Base-by-base conservation (phyloP, 2,113 vertebrate genomes). In the Phalacrocorax carbo region DNA sequence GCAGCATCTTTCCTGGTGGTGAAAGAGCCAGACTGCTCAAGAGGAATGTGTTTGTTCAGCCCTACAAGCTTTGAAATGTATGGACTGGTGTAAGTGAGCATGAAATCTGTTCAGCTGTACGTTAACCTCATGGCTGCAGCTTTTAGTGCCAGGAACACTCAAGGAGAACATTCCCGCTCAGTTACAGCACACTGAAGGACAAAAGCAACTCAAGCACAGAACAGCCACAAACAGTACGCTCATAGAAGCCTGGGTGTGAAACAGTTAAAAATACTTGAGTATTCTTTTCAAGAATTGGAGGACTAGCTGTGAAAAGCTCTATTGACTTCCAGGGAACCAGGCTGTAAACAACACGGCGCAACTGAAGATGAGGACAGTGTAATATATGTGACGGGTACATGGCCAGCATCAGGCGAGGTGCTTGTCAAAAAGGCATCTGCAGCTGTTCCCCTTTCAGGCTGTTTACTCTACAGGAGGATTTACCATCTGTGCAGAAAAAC, bases 401-500 rank as follows among this genome's bases (percentile, higher is more conserved):
- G 88, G 86, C 65, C 82, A 68, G 94, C 66, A 68, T 64, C 72
- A 90, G 87, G 52, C n/a, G 46, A 83, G 93, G 76, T 65, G 93
- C 88, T 69, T 29, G 86, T 84, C 90, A 70, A 30, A 34, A 19
- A 51, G 90, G 77, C 88, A 58, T 76, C 52, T 42, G 89, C 96
- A 93, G 96, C 96, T 95, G 94, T 55, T 94, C 91, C 77, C 57
- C 64, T 89, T 89, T 15, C 93, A 20, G 76, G 92, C 93, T 89
- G 94, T 69, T 76, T 42, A 14, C 93, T 29, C 73, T 55, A 36
- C 89, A 9, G 82, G n/a, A 32, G 92, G 78, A 95, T 96, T 97
- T 60, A 16, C 96, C 94, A 73, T 95, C 96, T 88, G 96, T 77
- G 96, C 97, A 62, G 92, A 80, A 58, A 94, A 85, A 72, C 97